These are phyloP conservation scores for Watsonalla binaria DNA, from an alignment of 2,888 invertebrate genomes.

Conservation along the genomic window DNA sequence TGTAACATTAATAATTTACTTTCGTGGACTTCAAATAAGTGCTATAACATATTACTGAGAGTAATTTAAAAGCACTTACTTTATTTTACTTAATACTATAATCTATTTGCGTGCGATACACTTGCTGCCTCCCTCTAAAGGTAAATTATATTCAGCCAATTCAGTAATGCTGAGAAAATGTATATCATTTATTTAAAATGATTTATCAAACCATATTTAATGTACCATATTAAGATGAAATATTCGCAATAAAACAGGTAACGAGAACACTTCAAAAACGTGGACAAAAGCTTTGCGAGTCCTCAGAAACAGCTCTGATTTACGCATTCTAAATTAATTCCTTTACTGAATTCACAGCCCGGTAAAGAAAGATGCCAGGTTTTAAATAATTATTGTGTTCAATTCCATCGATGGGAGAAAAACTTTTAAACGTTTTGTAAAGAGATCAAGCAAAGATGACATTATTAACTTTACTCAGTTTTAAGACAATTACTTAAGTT, in stretches of 20 bases:
- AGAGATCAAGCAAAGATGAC: too few species aligned
- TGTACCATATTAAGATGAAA: constrained; percentile 1
- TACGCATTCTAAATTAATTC: constrained; percentile 28
- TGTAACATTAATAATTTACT: too few species aligned
- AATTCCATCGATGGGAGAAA: background rate
- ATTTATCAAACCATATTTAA: constrained; percentile 9
- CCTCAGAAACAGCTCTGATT: constrained; percentile 27
- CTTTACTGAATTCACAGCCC: constrained; percentile 8
- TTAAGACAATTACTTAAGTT: too few species aligned
- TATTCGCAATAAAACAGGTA: constrained; percentile 22
- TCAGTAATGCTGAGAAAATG: constrained; percentile 2
- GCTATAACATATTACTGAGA: too few species aligned
- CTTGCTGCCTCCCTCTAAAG: too few species aligned
- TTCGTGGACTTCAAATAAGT: too few species aligned
- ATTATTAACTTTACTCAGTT: too few species aligned
- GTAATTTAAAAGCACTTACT: too few species aligned
- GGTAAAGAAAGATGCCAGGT: background rate
- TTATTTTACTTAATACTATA: too few species aligned
- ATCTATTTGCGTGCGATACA: too few species aligned
- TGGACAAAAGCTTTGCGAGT: constrained; percentile 38
- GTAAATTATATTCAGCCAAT: too few species aligned
- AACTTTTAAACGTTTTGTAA: background rate
- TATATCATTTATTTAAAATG: constrained; percentile 3
- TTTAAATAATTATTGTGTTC: background rate
- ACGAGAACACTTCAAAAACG: constrained; percentile 14